These are phyloP conservation scores for Pyrocoelia pectoralis DNA, from an alignment of 2,888 invertebrate species.

Conservation along the genomic window DNA sequence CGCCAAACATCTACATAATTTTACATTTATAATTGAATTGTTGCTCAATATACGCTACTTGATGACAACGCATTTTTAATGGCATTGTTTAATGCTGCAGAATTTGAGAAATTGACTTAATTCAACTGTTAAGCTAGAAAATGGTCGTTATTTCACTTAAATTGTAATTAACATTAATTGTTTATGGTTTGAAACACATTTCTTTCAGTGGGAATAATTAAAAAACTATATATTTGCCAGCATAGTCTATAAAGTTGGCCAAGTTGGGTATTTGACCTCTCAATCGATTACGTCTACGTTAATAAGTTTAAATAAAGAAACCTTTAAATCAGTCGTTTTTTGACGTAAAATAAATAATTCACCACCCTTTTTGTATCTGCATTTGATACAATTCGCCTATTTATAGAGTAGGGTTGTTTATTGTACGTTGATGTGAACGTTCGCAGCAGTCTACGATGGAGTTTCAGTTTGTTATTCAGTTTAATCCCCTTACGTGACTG, in stretches of 20 bases:
- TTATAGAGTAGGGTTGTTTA: background rate
- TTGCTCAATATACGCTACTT: too few species aligned
- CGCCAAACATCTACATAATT: too few species aligned
- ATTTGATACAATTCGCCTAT: background rate
- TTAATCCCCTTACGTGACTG: too few species aligned
- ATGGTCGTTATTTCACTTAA: background rate
- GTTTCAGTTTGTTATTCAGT: too few species aligned
- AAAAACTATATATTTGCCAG: background rate
- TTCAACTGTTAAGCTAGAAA: slow-evolving; percentile 2
- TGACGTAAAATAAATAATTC: background rate
- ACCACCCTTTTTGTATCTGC: background rate
- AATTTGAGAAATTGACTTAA: slow-evolving; percentile 6
- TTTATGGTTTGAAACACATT: background rate
- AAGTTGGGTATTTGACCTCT: background rate
- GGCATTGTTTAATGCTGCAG: background rate
- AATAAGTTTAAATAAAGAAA: background rate
- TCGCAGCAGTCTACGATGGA: background rate
- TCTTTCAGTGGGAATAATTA: background rate
- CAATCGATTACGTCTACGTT: background rate
- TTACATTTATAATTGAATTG: too few species aligned
- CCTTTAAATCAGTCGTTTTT: background rate
- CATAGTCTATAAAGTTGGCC: background rate
- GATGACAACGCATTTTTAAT: background rate
- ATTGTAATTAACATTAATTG: background rate
- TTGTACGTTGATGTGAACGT: too few species aligned